Base-by-base conservation (phyloP, 2,113 vertebrate species). In the Todiramphus saurophagus region DNA sequence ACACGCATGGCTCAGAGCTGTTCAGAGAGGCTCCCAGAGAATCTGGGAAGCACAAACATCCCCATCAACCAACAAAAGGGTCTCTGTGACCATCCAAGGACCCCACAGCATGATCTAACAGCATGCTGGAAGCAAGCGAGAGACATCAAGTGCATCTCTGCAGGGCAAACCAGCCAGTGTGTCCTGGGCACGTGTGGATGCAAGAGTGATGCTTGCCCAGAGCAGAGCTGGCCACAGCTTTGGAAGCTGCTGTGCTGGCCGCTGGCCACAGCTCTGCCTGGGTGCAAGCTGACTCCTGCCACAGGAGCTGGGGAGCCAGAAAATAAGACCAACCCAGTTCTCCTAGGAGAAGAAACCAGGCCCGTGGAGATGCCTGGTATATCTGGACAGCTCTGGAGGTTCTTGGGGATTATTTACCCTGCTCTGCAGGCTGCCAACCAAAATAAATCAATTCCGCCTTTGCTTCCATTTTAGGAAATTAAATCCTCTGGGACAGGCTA, bases 401-500 rank as follows among this genome's bases (percentile, higher is more conserved):
- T 68, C 79, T 37, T 20, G 89, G 28, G 76, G 60, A 70, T 86
- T 90, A 86, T 83, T 89, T 59, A 89, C 68, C 70, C 88, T 5
- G 82, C 53, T 87, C 55, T 3, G 7, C 28, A 3, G 7, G 64
- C 79, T 39, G 95, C 94, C 90, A 93, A 58, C 31, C 79, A 89
- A 90, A 95, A 94, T 95, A 94, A 92, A 95, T 94, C 93, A 80
- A 55, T 81, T 90, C 64, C 10, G 63, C 79, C 93, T 90, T 90
- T 35, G n/a, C 69, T 95, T 94, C 95, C 95, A 93, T 96, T 96
- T 97, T 96, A 91, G 96, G 94, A 83, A 87, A 85, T 60, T 72
- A 60, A 91, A 87, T 93, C 94, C 91, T 72, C 69, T 56, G 91
- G 87, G 94, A 94, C 39, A 33, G 43, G 55, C 63, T 3, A 24